A percentile compares a stretch with the other conserved stretches of the same genome.
phyloP scores from a whole-genome alignment of 2,797 vertebrate species.

The Lemur catta region DNA sequence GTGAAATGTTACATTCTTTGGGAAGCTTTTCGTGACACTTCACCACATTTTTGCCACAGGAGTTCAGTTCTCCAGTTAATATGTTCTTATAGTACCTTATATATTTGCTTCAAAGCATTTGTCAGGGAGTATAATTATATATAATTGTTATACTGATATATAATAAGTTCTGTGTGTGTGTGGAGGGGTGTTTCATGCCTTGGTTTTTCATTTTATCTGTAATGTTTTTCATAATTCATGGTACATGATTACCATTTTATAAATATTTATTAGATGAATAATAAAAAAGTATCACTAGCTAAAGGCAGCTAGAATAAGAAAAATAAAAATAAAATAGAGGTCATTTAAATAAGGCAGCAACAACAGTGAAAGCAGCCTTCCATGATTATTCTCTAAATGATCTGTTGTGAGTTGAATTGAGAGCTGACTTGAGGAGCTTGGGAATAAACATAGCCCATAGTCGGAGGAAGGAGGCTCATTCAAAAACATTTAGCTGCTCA shows the following conservation, averaged over 20 bases:
- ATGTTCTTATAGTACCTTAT: not conserved
- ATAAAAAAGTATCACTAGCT: not conserved
- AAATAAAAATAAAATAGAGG: not conserved
- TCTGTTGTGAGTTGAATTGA: conserved; percentile 7
- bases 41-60: not conserved
- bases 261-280: not conserved
- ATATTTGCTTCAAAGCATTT: not conserved
- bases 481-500: conserved; percentile 29
- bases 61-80: not conserved
- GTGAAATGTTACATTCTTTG: not conserved
- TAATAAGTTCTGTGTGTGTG: not conserved
- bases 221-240: not conserved
- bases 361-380: not conserved
- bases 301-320: not conserved
- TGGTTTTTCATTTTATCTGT: not conserved
- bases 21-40: not conserved
- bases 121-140: not conserved
- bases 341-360: not conserved
- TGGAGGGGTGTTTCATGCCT: not conserved
- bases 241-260: not conserved
- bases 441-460: not conserved
- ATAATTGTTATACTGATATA: not conserved
- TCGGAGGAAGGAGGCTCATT: not conserved
- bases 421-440: not conserved
- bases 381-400: not conserved